Evolutionary conservation across 1,140 invertebrate species (phyloP).

Genomic region (Spodoptera frugiperda): DNA sequence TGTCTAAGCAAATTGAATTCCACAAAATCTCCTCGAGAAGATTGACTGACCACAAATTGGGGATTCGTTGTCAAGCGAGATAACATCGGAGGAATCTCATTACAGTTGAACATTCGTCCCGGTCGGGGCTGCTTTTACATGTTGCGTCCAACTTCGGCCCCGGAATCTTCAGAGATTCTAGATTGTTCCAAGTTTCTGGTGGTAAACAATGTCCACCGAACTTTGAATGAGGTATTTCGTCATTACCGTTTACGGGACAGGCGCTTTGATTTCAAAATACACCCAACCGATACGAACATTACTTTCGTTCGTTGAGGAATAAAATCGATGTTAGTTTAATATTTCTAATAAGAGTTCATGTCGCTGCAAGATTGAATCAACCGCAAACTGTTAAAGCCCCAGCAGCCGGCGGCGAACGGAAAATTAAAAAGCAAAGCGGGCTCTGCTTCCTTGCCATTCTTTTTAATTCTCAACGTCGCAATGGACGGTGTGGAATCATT

Average conservation of each 20-base stretch:
- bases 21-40: constrained; percentile 68
- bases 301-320: background rate
- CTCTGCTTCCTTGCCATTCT: constrained; percentile 77
- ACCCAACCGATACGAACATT: background rate
- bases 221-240: constrained; percentile 12
- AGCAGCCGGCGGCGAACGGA: constrained; percentile 73
- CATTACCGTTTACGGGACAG: constrained; percentile 4
- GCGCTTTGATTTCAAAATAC: constrained; percentile 6
- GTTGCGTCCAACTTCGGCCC: constrained; percentile 61
- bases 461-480: constrained; percentile 77
- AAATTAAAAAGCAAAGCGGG: constrained; percentile 83
- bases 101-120: constrained; percentile 72
- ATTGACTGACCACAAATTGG: constrained; percentile 83
- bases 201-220: constrained; percentile 33
- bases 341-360: constrained; percentile 44
- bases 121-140: constrained; percentile 60
- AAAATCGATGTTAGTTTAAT: constrained; percentile 37
- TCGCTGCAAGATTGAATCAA: constrained; percentile 57
- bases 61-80: constrained; percentile 80
- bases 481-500: constrained; percentile 76
- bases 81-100: constrained; percentile 82
- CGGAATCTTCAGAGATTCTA: constrained; percentile 61
- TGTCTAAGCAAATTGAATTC: constrained; percentile 82
- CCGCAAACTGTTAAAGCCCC: constrained; percentile 59
- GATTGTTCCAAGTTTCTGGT: constrained; percentile 55